Conservation (phyloP, 1,140 invertebrate species). For the Parasteatoda tepidariorum region DNA sequence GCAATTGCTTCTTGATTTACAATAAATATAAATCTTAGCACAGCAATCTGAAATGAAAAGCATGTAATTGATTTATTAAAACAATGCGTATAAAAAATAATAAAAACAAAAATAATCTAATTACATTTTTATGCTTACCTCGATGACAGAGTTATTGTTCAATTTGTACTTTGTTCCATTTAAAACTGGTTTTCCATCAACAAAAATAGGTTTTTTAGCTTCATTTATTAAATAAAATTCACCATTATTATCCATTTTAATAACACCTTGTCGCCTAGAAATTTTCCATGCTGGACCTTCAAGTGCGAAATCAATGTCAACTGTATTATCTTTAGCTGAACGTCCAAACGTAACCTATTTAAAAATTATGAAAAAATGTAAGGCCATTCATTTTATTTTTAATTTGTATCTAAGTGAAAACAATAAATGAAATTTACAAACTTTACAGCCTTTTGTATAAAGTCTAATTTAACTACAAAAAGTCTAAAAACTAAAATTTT, state of each 20-base stretch:
- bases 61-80: not conserved
- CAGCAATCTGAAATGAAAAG: slow-evolving; percentile 78
- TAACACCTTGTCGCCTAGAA: slow-evolving; percentile 87
- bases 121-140: slow-evolving; percentile 74
- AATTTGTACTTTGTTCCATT: slow-evolving; percentile 86
- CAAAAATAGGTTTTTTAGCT: slow-evolving; percentile 93
- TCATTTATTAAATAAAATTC: slow-evolving; percentile 95
- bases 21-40: slow-evolving; percentile 90
- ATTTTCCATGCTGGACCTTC: slow-evolving; percentile 83
- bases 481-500: no score
- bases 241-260: slow-evolving; percentile 89
- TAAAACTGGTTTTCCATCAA: slow-evolving; percentile 90
- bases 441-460: no score
- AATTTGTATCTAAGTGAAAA: no score
- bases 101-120: not conserved
- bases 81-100: not conserved
- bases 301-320: slow-evolving; percentile 93
- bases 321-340: slow-evolving; percentile 85
- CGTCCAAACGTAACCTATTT: slow-evolving; percentile 90
- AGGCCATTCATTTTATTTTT: not conserved
- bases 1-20: slow-evolving; percentile 92
- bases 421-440: no score
- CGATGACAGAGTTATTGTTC: slow-evolving; percentile 93
- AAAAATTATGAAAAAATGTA: slow-evolving; percentile 1
- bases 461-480: no score